A percentile compares a stretch with the other conserved stretches of the same genome.
These are phyloP conservation scores for Macrostomum cliftonense DNA, from an alignment of 2,888 invertebrate genomes.

Conservation along the genomic window DNA sequence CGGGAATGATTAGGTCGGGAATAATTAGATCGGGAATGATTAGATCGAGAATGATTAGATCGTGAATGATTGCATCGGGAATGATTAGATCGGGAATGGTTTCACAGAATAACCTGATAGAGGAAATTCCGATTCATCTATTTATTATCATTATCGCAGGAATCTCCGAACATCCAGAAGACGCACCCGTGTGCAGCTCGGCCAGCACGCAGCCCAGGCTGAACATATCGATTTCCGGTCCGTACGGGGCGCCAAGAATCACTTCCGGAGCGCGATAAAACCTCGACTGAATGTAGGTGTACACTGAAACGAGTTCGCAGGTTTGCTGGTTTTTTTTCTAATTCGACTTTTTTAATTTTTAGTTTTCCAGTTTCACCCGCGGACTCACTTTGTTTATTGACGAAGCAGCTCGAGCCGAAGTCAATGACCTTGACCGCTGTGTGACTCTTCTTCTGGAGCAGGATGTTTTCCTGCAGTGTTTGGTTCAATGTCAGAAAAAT, in stretches of 20 bases:
- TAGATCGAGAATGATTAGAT: no score
- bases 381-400: conserved; percentile 47
- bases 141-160: no score
- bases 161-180: no score
- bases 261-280: conserved; percentile 42
- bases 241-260: conserved; percentile 76
- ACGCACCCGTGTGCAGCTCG: conserved; percentile 67
- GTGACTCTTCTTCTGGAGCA: conserved; percentile 4
- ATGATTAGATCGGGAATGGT: no score
- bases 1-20: no score
- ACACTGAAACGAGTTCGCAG: conserved; percentile 51
- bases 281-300: conserved; percentile 60
- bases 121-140: no score
- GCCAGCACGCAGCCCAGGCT: conserved; percentile 87
- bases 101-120: no score
- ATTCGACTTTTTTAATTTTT: conserved; percentile 60
- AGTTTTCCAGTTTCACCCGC: conserved; percentile 47
- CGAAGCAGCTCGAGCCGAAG: conserved; percentile 13
- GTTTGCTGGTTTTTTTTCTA: no score
- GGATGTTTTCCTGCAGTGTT: conserved; percentile 31
- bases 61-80: no score
- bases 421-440: conserved; percentile 12
- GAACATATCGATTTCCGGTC: conserved; percentile 92
- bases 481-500: no score
- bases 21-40: no score